Conservation (phyloP, 1,140 invertebrate species). For the Aphaenogaster rudis region DNA sequence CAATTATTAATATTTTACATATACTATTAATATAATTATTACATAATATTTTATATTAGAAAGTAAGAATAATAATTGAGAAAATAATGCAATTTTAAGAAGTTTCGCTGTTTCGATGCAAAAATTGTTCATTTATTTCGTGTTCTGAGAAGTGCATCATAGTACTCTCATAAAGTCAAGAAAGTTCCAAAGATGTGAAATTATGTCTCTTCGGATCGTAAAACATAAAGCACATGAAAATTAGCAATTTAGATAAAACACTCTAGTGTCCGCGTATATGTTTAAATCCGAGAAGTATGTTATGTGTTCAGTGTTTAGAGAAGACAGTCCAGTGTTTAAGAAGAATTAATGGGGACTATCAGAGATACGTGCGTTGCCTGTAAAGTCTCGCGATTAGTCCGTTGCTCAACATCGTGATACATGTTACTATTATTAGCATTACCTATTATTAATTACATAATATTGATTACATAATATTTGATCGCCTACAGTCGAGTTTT, state of each 20-base stretch:
- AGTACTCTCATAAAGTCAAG: not conserved
- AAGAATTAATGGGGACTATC: not conserved
- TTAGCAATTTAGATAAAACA: not conserved
- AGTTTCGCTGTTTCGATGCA: not conserved
- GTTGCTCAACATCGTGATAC: conserved; percentile 9
- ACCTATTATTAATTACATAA: conserved; percentile 50
- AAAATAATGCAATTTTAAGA: not conserved
- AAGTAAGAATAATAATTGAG: not conserved
- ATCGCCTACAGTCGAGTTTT: conserved; percentile 4
- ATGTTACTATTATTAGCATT: conserved; percentile 28
- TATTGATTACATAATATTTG: conserved; percentile 6
- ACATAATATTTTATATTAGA: not conserved
- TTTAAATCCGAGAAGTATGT: not conserved
- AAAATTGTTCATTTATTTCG: not conserved
- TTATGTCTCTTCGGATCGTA: not conserved
- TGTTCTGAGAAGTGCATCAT: not conserved
- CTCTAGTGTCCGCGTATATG: not conserved
- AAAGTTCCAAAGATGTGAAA: not conserved
- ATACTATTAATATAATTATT: not conserved
- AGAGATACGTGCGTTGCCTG: not conserved
- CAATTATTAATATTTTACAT: not conserved
- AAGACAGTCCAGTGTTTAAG: not conserved
- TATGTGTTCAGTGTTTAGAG: not conserved
- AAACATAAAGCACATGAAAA: not conserved
- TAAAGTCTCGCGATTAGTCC: not conserved